phyloP scores from a whole-genome alignment of 2,797 vertebrate species.

The Pseudochaenichthys georgianus region DNA sequence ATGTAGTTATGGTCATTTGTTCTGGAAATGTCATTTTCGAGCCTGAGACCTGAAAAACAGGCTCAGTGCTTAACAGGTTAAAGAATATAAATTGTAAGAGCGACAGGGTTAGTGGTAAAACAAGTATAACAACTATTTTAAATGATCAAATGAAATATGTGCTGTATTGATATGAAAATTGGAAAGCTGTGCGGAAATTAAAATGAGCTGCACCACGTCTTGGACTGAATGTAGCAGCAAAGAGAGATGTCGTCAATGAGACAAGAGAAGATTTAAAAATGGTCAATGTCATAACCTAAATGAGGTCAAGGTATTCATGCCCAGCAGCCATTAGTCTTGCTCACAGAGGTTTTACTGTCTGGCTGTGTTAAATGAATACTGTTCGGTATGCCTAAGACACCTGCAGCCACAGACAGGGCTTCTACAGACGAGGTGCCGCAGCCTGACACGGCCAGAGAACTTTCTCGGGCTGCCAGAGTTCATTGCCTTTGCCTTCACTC shows the following conservation, averaged over 20 bases:
- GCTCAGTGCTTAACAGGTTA: too few relatives aligned
- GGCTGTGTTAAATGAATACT: constrained; percentile 79
- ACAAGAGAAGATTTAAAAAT: constrained; percentile 63
- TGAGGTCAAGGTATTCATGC: constrained; percentile 60
- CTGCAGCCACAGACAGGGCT: constrained; percentile 28
- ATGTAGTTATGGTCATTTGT: too few relatives aligned
- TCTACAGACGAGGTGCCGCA: constrained; percentile 26
- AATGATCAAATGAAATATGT: too few relatives aligned
- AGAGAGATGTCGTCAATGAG: constrained; percentile 43
- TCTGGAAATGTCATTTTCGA: too few relatives aligned
- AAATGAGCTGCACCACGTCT: constrained; percentile 20
- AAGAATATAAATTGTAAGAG: too few relatives aligned
- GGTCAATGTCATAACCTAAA: constrained; percentile 74
- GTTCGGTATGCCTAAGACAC: constrained; percentile 51
- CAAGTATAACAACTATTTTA: too few relatives aligned
- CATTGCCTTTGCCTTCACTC: constrained; percentile 65
- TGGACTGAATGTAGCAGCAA: constrained; percentile 29
- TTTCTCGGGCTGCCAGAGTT: constrained; percentile 61
- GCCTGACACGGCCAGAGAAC: constrained; percentile 37
- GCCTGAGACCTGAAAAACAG: too few relatives aligned
- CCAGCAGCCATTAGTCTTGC: constrained; percentile 68
- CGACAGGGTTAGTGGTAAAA: too few relatives aligned
- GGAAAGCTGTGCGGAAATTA: too few relatives aligned
- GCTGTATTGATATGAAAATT: too few relatives aligned
- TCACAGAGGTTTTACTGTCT: constrained; percentile 68